These are phyloP conservation scores for Pycnomerus fuliginosus DNA, from an alignment of 2,888 invertebrate species.

Conservation along the genomic window DNA sequence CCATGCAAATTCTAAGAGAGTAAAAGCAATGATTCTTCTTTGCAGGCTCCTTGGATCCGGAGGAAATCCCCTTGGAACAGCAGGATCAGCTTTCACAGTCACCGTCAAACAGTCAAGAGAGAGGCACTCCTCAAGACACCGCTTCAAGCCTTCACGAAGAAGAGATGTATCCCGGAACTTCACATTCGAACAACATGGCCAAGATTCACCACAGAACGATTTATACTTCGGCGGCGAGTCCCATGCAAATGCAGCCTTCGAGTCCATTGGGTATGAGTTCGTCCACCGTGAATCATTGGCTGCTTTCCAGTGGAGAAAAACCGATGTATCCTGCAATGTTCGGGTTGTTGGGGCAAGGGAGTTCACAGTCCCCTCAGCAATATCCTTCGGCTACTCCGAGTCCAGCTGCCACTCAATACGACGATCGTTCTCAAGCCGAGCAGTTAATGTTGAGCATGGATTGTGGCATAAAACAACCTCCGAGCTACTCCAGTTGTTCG, in stretches of 20 bases:
- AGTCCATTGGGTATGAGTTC: slow-evolving; percentile 56
- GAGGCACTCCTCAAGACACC: slow-evolving; percentile 57
- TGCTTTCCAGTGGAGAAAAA: slow-evolving; percentile 68
- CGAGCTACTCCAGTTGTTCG: slow-evolving; percentile 62
- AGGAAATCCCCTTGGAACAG: slow-evolving; percentile 72
- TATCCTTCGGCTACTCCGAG: slow-evolving; percentile 55
- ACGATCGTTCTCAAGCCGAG: slow-evolving; percentile 64
- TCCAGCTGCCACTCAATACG: slow-evolving; percentile 62
- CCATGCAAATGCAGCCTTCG: slow-evolving; percentile 49
- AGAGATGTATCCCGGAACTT: slow-evolving; percentile 61
- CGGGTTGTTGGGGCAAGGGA: slow-evolving; percentile 61
- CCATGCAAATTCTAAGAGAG: too few relatives aligned
- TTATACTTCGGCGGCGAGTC: slow-evolving; percentile 67
- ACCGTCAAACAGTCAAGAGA: slow-evolving; percentile 51
- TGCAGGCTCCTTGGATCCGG: slow-evolving; percentile 77
- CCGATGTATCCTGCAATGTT: slow-evolving; percentile 66
- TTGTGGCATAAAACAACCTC: slow-evolving; percentile 63
- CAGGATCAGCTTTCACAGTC: slow-evolving; percentile 42
- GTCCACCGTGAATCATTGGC: slow-evolving; percentile 67
- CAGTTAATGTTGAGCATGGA: slow-evolving; percentile 63
- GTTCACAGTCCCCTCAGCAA: slow-evolving; percentile 59
- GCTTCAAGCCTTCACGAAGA: slow-evolving; percentile 68
- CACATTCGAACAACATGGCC: slow-evolving; percentile 43
- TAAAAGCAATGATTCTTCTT: too few relatives aligned
- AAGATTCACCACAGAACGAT: slow-evolving; percentile 54